These are phyloP conservation scores for Ophion slaviceki DNA, from an alignment of 2,888 invertebrate genomes.

Conservation along the genomic window DNA sequence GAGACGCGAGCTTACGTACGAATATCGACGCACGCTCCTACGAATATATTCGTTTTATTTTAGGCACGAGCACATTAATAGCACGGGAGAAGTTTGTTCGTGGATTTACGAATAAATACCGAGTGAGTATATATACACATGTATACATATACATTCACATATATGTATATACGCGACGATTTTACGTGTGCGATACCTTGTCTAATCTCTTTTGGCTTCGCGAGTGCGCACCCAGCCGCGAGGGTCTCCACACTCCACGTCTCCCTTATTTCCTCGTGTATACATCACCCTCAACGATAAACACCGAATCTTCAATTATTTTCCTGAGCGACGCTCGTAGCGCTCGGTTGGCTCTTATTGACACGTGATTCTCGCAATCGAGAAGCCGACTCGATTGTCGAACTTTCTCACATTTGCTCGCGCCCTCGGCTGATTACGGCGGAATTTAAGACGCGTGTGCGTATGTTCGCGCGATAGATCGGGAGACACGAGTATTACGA, in stretches of 20 bases:
- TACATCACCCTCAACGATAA: slow-evolving; percentile 6
- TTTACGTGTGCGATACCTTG: slow-evolving; percentile 62
- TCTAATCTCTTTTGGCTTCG: slow-evolving; percentile 65
- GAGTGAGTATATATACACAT: slow-evolving; percentile 27
- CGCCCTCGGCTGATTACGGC: not conserved
- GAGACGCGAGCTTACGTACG: not conserved
- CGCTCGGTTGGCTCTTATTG: not conserved
- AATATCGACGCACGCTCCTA: not conserved
- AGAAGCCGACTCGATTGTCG: not conserved
- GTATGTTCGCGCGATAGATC: no score
- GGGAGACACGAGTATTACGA: no score
- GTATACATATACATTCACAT: not conserved
- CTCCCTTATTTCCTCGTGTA: not conserved
- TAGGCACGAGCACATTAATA: slow-evolving; percentile 6
- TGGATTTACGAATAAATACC: slow-evolving; percentile 25
- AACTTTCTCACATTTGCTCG: slow-evolving; percentile 46
- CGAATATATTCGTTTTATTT: slow-evolving; percentile 14
- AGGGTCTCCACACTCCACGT: not conserved
- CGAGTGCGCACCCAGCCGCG: not conserved
- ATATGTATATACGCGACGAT: not conserved
- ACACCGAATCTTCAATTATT: not conserved
- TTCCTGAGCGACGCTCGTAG: no score
- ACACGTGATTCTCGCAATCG: not conserved
- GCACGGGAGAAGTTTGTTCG: not conserved
- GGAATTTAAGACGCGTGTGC: no score